These are phyloP conservation scores for Laothoe populi DNA, from an alignment of 2,888 invertebrate genomes.

Conservation along the genomic window DNA sequence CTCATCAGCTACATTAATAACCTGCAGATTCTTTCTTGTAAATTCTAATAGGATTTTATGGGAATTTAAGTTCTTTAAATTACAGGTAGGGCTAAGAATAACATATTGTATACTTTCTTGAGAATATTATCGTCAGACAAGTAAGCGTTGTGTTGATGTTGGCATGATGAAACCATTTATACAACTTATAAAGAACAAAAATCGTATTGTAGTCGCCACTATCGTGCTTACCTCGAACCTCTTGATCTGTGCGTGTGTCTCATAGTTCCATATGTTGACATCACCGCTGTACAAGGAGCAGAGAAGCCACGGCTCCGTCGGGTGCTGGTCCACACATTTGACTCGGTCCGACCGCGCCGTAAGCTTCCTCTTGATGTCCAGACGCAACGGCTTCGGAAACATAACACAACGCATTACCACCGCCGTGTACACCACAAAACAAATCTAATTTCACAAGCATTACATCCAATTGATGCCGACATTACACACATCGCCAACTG, in stretches of 20 bases:
- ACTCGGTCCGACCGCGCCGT: slow-evolving; percentile 99
- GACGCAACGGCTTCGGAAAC: slow-evolving; percentile 92
- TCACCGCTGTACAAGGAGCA: slow-evolving; percentile 99
- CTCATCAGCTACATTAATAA: no score
- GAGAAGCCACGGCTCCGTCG: slow-evolving; percentile 99
- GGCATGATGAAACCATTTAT: neutral
- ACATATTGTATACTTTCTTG: no score
- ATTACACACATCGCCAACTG: slow-evolving; percentile 65
- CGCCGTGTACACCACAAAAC: slow-evolving; percentile 38
- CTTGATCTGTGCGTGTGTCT: slow-evolving; percentile 94
- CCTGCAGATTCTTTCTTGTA: no score
- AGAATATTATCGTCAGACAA: no score
- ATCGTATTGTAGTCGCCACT: neutral
- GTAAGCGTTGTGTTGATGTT: neutral
- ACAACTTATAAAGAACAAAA: neutral
- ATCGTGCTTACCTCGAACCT: slow-evolving; percentile 89
- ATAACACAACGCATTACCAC: slow-evolving; percentile 47
- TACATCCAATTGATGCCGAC: slow-evolving; percentile 61
- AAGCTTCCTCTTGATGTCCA: slow-evolving; percentile 99
- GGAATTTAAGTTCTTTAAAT: neutral
- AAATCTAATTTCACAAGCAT: slow-evolving; percentile 47
- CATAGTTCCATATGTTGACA: slow-evolving; percentile 99
- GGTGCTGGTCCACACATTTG: slow-evolving; percentile 98
- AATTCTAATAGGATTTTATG: neutral
- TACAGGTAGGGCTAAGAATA: no score